Evolutionary conservation across 2,888 invertebrate genomes (phyloP), one percentile per base, ranked within the genome.

Genomic region (Drosophila cognata): DNA sequence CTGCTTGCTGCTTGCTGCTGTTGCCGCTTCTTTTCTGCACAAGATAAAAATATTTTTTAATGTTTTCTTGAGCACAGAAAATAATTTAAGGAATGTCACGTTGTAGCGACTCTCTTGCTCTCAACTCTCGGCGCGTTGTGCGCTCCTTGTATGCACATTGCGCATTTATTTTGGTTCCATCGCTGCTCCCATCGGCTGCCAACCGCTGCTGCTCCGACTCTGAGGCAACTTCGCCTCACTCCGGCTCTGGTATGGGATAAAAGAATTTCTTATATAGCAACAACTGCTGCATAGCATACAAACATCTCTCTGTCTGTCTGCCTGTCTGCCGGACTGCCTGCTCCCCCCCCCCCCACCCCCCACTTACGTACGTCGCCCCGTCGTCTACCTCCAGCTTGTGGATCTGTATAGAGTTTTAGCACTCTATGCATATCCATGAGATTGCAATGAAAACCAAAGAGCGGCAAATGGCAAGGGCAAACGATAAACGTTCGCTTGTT

Each of bases 71-170:
- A 88, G 88, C 86, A 90, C 87, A 86, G 84, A 84, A 81, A 87
- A 88, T 86, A 86, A 87, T 87, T 90, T 86, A 68, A 90, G 82
- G 87, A 87, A 87, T 87, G 90, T 90, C 89, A 90, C 90, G 90
- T 90, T 87, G 89, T 71, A 77, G 79, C 74, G 53, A 66, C 86
- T 75, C 67, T 76, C 77, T 66, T 43, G 35, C 70, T 58, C 61
- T 71, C 59, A 35, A 51, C 65, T 66, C 53, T 69, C 66, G 52
- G 51, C 65, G 53, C 71, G 56, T 56, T 46, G 33, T 33, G 71
- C 71, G 74, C 86, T 89, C 88, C 88, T 79, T 85, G 85, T 84
- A 88, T 89, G 89, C 83, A 46, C 46, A 74, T 73, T 85, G 85
- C 80, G 89, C 85, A 79, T 85, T 84, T 89, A 79, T 75, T 87